Conservation (phyloP, 2,888 invertebrate genomes). For the Diloba caeruleocephala region DNA sequence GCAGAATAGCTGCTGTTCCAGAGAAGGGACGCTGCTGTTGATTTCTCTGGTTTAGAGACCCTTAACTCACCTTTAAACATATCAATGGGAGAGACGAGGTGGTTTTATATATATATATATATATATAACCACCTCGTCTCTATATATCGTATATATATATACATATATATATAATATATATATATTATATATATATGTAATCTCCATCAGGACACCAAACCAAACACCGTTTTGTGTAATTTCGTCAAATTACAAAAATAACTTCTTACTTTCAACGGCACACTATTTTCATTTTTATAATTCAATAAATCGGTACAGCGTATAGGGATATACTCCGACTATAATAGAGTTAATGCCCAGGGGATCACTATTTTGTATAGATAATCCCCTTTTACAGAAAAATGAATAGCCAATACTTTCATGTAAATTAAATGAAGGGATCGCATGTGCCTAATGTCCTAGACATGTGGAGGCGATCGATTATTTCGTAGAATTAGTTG, state of each 20-base stretch:
- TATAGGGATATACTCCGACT: slow-evolving; percentile 59
- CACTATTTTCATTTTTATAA: slow-evolving; percentile 40
- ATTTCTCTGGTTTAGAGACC: too few species aligned
- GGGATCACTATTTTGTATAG: slow-evolving; percentile 81
- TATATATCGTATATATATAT: too few species aligned
- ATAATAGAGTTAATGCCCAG: slow-evolving; percentile 77
- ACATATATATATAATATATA: too few species aligned
- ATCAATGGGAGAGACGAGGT: too few species aligned
- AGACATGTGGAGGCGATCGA: slow-evolving; percentile 65
- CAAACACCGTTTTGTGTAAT: too few species aligned
- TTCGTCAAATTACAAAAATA: slow-evolving; percentile 1
- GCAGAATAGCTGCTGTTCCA: too few species aligned
- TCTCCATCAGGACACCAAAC: too few species aligned
- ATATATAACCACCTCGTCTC: too few species aligned
- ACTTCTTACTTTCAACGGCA: not conserved
- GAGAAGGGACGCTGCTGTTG: too few species aligned
- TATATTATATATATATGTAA: too few species aligned
- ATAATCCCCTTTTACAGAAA: slow-evolving; percentile 87
- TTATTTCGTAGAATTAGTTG: slow-evolving; percentile 66
- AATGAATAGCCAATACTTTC: slow-evolving; percentile 81
- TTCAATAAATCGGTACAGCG: slow-evolving; percentile 35
- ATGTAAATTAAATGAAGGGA: slow-evolving; percentile 86
- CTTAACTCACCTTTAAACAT: too few species aligned
- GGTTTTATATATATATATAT: too few species aligned
- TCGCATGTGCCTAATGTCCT: slow-evolving; percentile 67